Evolutionary conservation across 2,797 vertebrate species (phyloP).

Genomic region (Perdix hodgsoniae): DNA sequence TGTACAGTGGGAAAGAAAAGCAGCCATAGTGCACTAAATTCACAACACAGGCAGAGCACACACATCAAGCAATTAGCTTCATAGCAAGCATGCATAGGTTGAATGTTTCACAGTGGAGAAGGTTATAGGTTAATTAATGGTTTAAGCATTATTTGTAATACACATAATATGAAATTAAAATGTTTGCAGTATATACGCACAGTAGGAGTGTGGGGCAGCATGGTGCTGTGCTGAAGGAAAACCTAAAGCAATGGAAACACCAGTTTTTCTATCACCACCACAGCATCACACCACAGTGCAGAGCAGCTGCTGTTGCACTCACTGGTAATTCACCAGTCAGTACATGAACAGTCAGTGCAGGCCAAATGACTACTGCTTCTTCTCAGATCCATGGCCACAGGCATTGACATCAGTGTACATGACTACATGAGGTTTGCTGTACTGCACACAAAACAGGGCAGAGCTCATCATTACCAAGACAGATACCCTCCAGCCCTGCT

Average conservation of each 20-base stretch:
- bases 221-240: background rate
- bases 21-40: background rate
- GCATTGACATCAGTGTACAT: background rate
- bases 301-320: background rate
- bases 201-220: background rate
- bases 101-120: background rate
- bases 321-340: background rate
- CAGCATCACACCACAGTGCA: background rate
- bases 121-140: background rate
- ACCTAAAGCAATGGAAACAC: background rate
- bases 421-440: background rate
- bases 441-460: background rate
- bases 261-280: background rate
- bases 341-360: accelerated
- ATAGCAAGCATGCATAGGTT: background rate
- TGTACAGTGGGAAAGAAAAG: background rate
- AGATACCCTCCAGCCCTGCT: background rate
- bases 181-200: background rate
- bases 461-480: background rate
- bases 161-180: background rate
- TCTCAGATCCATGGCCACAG: background rate
- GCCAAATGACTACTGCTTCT: background rate
- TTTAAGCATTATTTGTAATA: background rate
- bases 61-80: background rate
- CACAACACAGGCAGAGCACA: background rate